Base-by-base conservation (phyloP, 35 echinoderm and acorn worm genomes). In the Strongylocentrotus purpuratus region DNA sequence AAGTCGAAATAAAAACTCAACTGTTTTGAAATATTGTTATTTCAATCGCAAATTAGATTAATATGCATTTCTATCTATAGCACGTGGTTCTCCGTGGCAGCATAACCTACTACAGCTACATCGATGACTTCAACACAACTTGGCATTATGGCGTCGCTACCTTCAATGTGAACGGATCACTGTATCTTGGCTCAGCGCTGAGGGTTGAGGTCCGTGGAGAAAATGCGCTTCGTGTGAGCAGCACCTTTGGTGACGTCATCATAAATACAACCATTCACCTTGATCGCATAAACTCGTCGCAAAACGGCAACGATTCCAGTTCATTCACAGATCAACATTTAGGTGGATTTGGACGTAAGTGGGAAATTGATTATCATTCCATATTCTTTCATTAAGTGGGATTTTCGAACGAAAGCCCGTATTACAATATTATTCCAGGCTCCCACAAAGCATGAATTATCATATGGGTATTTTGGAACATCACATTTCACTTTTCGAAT, bases 281-380 rank as follows among this genome's bases (percentile, higher is more conserved):
- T 22, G 91, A 93, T 93, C 46, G 45, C 18, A 28, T 48, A 17
- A 78, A 78, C 15, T 55, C 50, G 50, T 55, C 50, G 50, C 50
- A 55, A 55, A 47, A 91, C 32, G 89, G 3, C 25, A 46, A 22
- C 18, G 33, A 47, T 4, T 32, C 45, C 46, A 93, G 11, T 93
- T 20, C 91, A 14, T 93, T 17, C 31, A 6, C 45, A 47, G 91
- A 55, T 32, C 46, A 14, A 46, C 31, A 50, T 46, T 31, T 93
- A 14, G 91, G 91, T 31, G 91, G 91, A 14, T 93, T 93, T 58
- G 91, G 46, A 93, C 9, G 91, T 93, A 93, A 93, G 91, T 32
- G 46, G 31, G 48, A 32, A 93, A 93, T 41, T 9, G 15, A 89
- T 89, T 15, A 32, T 89, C 3, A 89, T 89, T 41, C 20, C 18